These are phyloP conservation scores for Vanacampus margaritifer DNA, from an alignment of 2,113 vertebrate genomes.

Conservation along the genomic window DNA sequence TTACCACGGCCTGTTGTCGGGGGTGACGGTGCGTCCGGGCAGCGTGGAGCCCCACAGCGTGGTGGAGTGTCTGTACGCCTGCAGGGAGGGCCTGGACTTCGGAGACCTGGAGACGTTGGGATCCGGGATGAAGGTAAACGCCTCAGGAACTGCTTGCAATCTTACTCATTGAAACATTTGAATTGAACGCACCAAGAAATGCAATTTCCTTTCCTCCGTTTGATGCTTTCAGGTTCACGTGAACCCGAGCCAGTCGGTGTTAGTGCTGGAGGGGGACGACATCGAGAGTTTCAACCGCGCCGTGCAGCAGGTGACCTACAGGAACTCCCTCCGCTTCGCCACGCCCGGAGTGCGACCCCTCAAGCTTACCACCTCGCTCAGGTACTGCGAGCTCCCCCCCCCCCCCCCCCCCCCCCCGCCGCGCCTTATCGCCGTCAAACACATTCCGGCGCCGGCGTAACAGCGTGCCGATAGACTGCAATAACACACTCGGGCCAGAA, in stretches of 20 bases:
- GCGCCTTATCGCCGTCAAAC: background rate
- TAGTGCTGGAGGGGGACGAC: conserved; percentile 94
- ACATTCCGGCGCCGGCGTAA: background rate
- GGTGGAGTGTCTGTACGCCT: conserved; percentile 97
- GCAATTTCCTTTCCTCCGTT: background rate
- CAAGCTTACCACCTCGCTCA: conserved; percentile 84
- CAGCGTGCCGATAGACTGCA: background rate
- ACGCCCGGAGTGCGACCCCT: conserved; percentile 94
- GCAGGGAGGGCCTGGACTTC: conserved; percentile 96
- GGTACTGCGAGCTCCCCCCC: conserved; percentile 50
- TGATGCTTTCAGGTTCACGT: conserved; percentile 84
- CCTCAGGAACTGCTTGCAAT: background rate
- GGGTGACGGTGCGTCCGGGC: conserved; percentile 91
- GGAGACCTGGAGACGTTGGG: conserved; percentile 97
- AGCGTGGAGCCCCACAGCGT: conserved; percentile 95
- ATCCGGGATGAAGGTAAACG: conserved; percentile 96
- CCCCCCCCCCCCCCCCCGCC: background rate
- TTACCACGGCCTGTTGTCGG: conserved; percentile 94
- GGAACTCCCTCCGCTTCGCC: conserved; percentile 93
- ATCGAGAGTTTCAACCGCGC: conserved; percentile 96
- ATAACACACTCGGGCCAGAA: background rate
- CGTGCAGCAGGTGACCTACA: conserved; percentile 96
- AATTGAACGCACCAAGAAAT: too few relatives aligned
- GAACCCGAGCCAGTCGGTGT: conserved; percentile 93
- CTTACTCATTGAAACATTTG: background rate